Evolutionary conservation across 2,888 invertebrate genomes (phyloP).

Genomic region (Agelastica alni): DNA sequence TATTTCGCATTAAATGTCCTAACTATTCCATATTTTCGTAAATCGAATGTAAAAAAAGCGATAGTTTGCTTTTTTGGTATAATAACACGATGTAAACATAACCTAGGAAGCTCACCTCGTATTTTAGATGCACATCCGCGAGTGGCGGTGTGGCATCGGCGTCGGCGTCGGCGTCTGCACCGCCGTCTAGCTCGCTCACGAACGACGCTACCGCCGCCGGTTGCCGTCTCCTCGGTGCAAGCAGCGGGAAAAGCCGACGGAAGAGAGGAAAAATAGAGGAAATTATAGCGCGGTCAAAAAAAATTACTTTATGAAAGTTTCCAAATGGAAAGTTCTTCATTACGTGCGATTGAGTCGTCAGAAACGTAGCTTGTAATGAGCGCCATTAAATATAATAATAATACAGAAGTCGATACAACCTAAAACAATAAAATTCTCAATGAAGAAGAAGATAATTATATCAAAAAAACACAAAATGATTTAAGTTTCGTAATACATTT

Average conservation of each 20-base stretch:
- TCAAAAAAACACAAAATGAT: too few relatives aligned
- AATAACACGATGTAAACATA: constrained; percentile 23
- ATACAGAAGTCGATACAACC: neutral
- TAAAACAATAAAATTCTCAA: too few relatives aligned
- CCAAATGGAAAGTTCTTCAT: too few relatives aligned
- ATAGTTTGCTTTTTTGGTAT: too few relatives aligned
- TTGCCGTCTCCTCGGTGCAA: constrained; percentile 22
- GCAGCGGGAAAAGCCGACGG: constrained; percentile 12
- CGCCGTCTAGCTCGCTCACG: constrained; percentile 37
- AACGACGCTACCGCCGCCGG: constrained; percentile 26
- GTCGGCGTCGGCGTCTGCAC: constrained; percentile 37
- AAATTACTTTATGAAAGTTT: too few relatives aligned
- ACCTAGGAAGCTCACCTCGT: constrained; percentile 10
- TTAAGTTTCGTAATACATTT: too few relatives aligned
- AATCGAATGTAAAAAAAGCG: too few relatives aligned
- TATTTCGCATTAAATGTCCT: too few relatives aligned
- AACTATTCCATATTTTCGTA: too few relatives aligned
- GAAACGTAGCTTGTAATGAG: too few relatives aligned
- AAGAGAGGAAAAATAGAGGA: constrained; percentile 14
- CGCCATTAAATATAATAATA: neutral
- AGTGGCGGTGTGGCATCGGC: constrained; percentile 27
- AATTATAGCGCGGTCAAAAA: constrained; percentile 11
- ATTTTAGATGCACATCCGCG: constrained; percentile 9
- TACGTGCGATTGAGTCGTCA: too few relatives aligned
- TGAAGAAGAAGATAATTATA: too few relatives aligned